Conservation (phyloP, 2,113 vertebrate genomes). For the Bucco capensis region DNA sequence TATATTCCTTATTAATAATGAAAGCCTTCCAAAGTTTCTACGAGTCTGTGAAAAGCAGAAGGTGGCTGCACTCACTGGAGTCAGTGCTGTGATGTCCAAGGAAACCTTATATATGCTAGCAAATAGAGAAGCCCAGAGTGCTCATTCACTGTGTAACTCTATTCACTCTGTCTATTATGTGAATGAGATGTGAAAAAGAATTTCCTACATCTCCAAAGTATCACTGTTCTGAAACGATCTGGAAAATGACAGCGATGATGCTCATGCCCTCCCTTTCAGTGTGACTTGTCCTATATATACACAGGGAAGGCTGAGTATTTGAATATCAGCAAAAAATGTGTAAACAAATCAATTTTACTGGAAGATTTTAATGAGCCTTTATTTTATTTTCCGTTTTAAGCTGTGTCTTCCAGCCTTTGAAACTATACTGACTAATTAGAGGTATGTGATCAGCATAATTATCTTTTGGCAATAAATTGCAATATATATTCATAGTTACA, state of each 20-base stretch:
- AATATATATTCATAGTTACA: slow-evolving; percentile 39
- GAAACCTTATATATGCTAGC: not conserved
- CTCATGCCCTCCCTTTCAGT: not conserved
- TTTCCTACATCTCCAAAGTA: not conserved
- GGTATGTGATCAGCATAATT: not conserved
- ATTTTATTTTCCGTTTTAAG: slow-evolving; percentile 5
- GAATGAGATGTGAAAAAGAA: slow-evolving; percentile 43
- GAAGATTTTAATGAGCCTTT: not conserved
- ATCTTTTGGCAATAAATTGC: slow-evolving; percentile 44
- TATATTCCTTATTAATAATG: not conserved
- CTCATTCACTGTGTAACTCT: not conserved
- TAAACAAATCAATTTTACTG: not conserved
- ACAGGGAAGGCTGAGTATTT: not conserved
- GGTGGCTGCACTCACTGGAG: not conserved
- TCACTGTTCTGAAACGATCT: not conserved
- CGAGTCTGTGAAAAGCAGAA: not conserved
- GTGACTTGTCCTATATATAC: not conserved
- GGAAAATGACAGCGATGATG: not conserved
- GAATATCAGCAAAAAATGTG: not conserved
- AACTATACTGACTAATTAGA: slow-evolving; percentile 49
- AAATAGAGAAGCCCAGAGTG: not conserved
- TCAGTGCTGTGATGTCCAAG: not conserved
- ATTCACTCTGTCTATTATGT: not conserved
- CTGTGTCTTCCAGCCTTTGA: slow-evolving; percentile 38
- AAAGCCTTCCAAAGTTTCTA: not conserved